Conservation (phyloP, 2,888 invertebrate species). For the Ariolimax columbianus region DNA sequence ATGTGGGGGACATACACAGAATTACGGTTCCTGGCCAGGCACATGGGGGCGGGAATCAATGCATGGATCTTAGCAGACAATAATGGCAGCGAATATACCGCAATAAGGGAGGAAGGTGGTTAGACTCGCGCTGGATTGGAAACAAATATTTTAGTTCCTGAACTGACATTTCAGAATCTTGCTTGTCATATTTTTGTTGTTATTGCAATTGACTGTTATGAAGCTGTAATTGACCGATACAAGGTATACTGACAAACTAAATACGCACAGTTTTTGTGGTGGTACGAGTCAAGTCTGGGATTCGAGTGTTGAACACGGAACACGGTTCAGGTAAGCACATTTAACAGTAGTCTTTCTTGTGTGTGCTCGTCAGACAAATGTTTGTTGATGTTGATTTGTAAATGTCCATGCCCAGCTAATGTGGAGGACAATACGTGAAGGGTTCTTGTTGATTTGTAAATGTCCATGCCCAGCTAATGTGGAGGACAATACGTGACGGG, state of each 20-base stretch:
- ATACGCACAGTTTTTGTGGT: too few relatives aligned
- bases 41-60: conserved; percentile 11
- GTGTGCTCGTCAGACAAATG: too few relatives aligned
- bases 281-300: too few relatives aligned
- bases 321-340: too few relatives aligned
- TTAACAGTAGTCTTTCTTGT: too few relatives aligned
- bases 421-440: too few relatives aligned
- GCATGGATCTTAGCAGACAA: background rate
- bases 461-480: too few relatives aligned
- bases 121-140: background rate
- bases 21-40: conserved; percentile 34
- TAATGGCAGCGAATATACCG: background rate
- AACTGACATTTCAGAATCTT: background rate
- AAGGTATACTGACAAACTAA: background rate
- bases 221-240: background rate
- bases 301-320: too few relatives aligned
- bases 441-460: too few relatives aligned
- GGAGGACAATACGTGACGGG: too few relatives aligned
- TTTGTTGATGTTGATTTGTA: too few relatives aligned
- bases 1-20: background rate
- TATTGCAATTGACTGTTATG: background rate
- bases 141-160: background rate
- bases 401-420: too few relatives aligned
- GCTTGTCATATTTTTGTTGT: background rate
- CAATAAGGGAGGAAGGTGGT: background rate